phyloP scores from a whole-genome alignment of 2,797 vertebrate genomes.

The Phrynocephalus guinanensis region DNA sequence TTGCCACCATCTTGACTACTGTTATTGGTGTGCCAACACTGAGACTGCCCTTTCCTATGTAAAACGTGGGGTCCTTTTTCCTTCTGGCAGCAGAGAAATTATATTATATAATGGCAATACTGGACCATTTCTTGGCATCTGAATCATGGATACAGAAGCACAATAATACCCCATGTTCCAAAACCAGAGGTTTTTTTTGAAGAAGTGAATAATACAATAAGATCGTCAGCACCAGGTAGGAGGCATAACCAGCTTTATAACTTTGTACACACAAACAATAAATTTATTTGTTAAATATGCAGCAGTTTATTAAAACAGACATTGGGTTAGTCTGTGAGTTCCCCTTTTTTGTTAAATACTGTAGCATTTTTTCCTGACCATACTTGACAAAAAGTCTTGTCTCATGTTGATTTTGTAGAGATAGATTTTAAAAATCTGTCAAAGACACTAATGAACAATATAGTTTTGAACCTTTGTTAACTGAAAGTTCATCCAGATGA shows the following conservation, averaged over 20 bases:
- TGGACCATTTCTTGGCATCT: too few relatives aligned
- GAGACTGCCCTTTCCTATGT: too few relatives aligned
- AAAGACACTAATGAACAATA: neutral
- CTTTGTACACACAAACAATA: neutral
- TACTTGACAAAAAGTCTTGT: neutral
- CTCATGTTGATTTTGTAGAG: rapidly evolving
- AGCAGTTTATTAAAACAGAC: slow-evolving; percentile 3
- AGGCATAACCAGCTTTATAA: neutral
- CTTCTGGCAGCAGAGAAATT: too few relatives aligned
- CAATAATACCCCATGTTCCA: too few relatives aligned
- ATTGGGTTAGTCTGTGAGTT: neutral
- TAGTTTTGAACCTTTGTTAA: neutral
- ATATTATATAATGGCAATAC: too few relatives aligned
- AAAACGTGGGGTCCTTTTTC: too few relatives aligned
- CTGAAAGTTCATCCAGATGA: too few relatives aligned
- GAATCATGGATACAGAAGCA: too few relatives aligned
- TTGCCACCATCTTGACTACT: too few relatives aligned
- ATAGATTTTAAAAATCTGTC: neutral
- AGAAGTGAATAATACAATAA: too few relatives aligned
- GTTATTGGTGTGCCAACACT: too few relatives aligned
- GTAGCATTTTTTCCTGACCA: neutral
- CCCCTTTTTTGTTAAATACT: neutral
- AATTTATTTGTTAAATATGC: neutral
- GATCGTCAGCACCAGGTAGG: slow-evolving; percentile 17
- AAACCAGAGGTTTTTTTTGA: too few relatives aligned